Base-by-base conservation (phyloP, 2,113 vertebrate genomes). In the Piaya cayana region DNA sequence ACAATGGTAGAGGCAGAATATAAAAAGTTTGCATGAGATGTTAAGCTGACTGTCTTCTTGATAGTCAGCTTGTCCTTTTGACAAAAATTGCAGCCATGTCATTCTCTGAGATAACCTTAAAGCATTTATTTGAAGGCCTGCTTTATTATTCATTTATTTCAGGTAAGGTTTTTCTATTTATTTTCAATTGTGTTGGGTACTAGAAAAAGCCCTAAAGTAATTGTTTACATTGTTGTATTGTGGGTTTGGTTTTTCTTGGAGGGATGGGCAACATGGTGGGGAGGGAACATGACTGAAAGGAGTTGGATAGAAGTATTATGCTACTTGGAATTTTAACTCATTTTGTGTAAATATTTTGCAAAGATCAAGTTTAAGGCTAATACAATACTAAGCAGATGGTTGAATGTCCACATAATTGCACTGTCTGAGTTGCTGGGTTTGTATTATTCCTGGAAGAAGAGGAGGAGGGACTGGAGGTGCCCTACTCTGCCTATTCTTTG, bases 11-110 rank as follows among this genome's bases (percentile, higher is more conserved):
- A 5, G 77, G 45, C 15, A 68, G 67, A 96, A 70, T 45, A 34
- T 11, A 71, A 6, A 45, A 13, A 78, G 70, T 47, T 27, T 77
- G 1, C 1, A 3, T 53, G 27, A 0, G 1, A 37, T n/a, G 8
- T 8, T 58, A 47, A 63, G 5, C 49, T 74, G 37, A 47, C 8
- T 3, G 2, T 64, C 34, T 86, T 34, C 30, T 82, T 70, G 32
- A 52, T 5, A 34, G 5, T 30, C 39, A 39, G n/a, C 39, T 39
- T 39, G 39, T 39, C 39, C 39, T 39, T 12, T 39, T 12, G 39
- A 39, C 16, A 86, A 84, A 92, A 81, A 70, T 8, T 86, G 15
- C 19, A 78, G 25, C n/a, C 0, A 1, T 55, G 60, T 36, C 6
- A 25, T 11, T 11, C 19, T 68, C 37, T 55, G 69, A 71, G 12